Percentiles rank a stretch among this genome's conserved stretches.
Conservation (phyloP, 1,140 invertebrate genomes). For the Vanessa atalanta region DNA sequence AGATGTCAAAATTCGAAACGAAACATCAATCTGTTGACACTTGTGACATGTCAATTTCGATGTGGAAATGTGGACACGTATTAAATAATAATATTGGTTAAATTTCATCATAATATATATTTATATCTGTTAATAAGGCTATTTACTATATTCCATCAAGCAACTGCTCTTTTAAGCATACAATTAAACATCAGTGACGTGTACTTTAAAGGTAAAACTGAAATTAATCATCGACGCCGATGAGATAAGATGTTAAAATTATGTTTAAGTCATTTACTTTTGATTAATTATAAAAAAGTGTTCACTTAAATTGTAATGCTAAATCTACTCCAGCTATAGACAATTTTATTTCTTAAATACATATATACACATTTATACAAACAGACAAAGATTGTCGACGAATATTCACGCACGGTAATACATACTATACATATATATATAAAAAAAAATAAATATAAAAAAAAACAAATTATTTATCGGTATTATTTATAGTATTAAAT, state of each 20-base stretch:
- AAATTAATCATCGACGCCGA: not conserved
- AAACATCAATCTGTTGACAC: constrained; percentile 28
- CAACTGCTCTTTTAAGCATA: not conserved
- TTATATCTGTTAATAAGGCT: not conserved
- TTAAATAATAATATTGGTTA: constrained; percentile 30
- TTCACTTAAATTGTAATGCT: too few species aligned
- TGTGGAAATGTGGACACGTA: constrained; percentile 64
- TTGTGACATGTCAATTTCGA: constrained; percentile 26
- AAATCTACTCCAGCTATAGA: too few species aligned
- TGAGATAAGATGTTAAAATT: not conserved
- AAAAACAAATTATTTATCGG: too few species aligned
- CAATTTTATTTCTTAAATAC: too few species aligned
- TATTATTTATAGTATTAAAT: too few species aligned
- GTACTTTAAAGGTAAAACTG: constrained; percentile 21
- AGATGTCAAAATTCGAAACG: too few species aligned
- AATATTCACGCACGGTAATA: too few species aligned
- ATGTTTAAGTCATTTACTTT: not conserved
- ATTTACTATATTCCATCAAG: not conserved
- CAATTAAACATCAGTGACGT: constrained; percentile 5
- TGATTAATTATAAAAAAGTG: not conserved
- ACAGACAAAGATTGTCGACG: too few species aligned
- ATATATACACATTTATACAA: too few species aligned
- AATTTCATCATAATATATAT: constrained; percentile 26
- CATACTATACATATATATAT: too few species aligned
- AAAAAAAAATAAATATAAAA: too few species aligned